These are phyloP conservation scores for Eurystomus glaucurus DNA, from an alignment of 2,797 vertebrate species.

Conservation along the genomic window DNA sequence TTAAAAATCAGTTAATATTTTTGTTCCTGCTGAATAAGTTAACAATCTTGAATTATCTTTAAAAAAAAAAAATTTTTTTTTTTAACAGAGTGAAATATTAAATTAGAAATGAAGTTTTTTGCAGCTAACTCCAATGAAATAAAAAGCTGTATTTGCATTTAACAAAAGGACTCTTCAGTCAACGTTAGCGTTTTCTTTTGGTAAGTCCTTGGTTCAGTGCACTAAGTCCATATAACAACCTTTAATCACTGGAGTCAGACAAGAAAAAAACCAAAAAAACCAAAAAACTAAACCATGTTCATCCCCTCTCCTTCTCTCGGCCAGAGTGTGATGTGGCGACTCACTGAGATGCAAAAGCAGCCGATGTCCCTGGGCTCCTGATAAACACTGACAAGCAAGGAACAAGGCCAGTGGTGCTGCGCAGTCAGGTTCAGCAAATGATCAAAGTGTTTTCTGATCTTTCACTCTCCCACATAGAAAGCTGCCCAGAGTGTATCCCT, in stretches of 20 bases:
- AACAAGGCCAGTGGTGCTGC: not conserved
- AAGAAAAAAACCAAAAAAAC: not conserved
- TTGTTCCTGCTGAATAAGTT: not conserved
- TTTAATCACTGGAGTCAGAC: not conserved
- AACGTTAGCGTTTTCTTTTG: not conserved
- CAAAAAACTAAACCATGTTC: not conserved
- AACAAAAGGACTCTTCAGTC: not conserved
- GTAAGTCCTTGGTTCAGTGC: not conserved
- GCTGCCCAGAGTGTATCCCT: not conserved
- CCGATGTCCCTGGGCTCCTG: not conserved
- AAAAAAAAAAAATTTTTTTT: not conserved
- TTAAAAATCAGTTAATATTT: not conserved
- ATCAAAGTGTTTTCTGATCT: not conserved
- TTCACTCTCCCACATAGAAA: not conserved
- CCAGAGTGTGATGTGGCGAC: not conserved
- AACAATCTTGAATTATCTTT: not conserved
- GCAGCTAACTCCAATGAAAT: not conserved
- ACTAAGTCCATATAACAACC: not conserved
- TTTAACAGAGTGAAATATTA: not conserved
- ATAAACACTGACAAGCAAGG: not conserved
- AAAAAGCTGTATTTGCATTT: not conserved
- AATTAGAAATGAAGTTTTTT: not conserved
- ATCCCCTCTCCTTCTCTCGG: not conserved
- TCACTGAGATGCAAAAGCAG: not conserved
- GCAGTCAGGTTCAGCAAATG: not conserved